These are phyloP conservation scores for Anabacerthia variegaticeps DNA, from an alignment of 2,797 vertebrate species.

Conservation along the genomic window DNA sequence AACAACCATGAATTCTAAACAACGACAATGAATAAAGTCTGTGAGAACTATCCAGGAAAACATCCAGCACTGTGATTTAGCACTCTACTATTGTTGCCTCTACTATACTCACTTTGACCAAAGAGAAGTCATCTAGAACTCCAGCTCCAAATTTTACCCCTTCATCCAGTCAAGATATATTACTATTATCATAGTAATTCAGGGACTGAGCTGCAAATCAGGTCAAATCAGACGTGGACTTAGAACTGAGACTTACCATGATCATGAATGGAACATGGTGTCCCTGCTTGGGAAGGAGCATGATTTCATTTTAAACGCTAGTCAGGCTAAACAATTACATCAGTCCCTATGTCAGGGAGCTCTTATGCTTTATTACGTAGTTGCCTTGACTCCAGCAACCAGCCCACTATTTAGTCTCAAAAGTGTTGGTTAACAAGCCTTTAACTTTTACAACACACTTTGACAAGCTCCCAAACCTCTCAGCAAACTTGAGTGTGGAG, in stretches of 20 bases:
- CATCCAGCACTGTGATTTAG: rapidly evolving
- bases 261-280: rapidly evolving
- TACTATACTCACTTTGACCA: background rate
- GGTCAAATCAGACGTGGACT: background rate
- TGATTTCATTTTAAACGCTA: background rate
- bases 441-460: background rate
- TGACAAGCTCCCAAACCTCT: background rate
- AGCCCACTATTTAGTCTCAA: background rate
- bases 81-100: background rate
- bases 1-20: background rate
- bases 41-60: background rate
- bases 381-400: background rate
- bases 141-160: background rate
- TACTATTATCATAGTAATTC: background rate
- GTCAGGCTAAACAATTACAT: background rate
- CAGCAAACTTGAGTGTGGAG: background rate
- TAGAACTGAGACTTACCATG: background rate
- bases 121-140: background rate
- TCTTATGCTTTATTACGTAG: background rate
- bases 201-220: background rate
- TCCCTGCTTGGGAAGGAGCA: rapidly evolving
- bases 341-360: background rate
- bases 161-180: background rate
- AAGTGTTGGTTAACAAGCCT: background rate
- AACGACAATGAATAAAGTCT: background rate